Base-by-base conservation (phyloP, 2,888 invertebrate genomes). In the Dolichopus griseipennis region DNA sequence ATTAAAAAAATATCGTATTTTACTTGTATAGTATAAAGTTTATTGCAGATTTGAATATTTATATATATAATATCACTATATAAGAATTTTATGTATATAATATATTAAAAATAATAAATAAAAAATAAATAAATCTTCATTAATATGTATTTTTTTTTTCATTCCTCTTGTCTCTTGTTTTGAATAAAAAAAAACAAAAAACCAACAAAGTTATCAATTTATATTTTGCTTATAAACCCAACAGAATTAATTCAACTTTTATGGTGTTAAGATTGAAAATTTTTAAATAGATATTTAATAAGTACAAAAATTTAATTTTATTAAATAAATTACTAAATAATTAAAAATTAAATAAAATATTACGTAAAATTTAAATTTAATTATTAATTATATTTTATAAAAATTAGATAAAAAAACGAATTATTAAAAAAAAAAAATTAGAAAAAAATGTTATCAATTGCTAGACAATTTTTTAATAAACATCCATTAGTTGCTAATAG, bases 401-500 rank as follows among this genome's bases (percentile, higher is more conserved):
- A 34, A 34, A 34, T 34, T 34, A 34, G 34, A 34, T 9, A 34
- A 34, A 34, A 34, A 34, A 34, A 34, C n/a, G 8, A 37, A 10
- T 37, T 37, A 10, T 10, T 12, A 37, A 37, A 7, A 7, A 37
- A 37, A 37, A 37, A 37, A 37, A 37, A 37, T 7, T 37, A 10
- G 4, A 5, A 1, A 7, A 63, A 63, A 34, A 64, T 64, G 64
- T n/a, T 64, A 34, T 34, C 33, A 33, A 64, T 68, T 66, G 72
- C 74, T 65, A 75, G 75, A 37, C 69, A 69, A 2, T 71, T 84
- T 18, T 82, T 87, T 65, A 77, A 80, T 71, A 82, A 77, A 71
- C 79, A 84, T 70, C 87, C 87, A 0, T 80, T 87, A 37, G 70
- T 84, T 62, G 83, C 85, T 68, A 87, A 87, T 75, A 82, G 85